Evolutionary conservation across 2,797 vertebrate genomes (phyloP).

Genomic region (Brachyalestes nurse): DNA sequence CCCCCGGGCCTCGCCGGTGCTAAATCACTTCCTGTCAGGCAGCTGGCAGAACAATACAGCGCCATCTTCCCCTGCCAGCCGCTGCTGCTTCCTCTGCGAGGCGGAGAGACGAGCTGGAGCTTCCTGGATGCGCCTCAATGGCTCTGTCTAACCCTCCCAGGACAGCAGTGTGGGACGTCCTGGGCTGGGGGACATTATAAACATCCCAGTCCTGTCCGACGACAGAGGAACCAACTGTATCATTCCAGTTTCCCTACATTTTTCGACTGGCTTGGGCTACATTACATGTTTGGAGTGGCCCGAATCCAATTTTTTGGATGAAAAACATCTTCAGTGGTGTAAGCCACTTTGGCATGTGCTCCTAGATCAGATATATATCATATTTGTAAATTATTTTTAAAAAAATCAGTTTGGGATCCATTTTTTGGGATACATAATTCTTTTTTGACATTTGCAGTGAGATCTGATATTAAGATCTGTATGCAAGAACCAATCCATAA

Average conservation of each 20-base stretch:
- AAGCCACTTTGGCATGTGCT: background rate
- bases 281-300: background rate
- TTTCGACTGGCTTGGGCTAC: background rate
- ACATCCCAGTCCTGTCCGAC: slow-evolving; percentile 1
- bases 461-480: background rate
- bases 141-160: slow-evolving; percentile 16
- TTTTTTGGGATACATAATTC: background rate
- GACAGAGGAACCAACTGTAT: slow-evolving; percentile 20
- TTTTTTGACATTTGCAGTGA: background rate
- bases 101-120: slow-evolving; percentile 41
- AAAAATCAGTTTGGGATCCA: no score
- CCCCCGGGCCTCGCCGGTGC: slow-evolving; percentile 77
- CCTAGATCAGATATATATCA: background rate
- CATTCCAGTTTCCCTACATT: slow-evolving; percentile 13
- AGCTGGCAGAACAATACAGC: slow-evolving; percentile 82
- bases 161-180: slow-evolving; percentile 52
- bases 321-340: background rate
- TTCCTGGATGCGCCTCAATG: slow-evolving; percentile 42
- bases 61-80: slow-evolving; percentile 70
- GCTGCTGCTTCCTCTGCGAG: slow-evolving; percentile 79
- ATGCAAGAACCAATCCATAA: background rate
- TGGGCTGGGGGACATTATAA: slow-evolving; percentile 4
- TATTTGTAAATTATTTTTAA: background rate
- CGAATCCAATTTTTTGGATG: background rate
- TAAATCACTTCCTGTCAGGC: slow-evolving; percentile 85